Evolutionary conservation across 1,140 invertebrate genomes (phyloP).

Genomic region (Drosophila biarmipes): DNA sequence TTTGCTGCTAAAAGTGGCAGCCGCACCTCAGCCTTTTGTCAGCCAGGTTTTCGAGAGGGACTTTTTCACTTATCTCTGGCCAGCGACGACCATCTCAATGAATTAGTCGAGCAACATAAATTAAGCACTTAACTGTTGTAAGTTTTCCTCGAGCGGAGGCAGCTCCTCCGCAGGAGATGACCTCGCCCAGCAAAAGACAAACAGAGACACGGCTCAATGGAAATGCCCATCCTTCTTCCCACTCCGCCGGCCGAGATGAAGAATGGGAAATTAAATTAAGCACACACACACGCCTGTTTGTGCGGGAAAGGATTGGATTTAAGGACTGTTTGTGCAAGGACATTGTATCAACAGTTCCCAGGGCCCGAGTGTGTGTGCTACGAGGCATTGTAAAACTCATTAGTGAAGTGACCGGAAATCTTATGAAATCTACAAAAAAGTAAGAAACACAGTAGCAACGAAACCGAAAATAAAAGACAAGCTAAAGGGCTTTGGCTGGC

Average conservation of each 20-base stretch:
- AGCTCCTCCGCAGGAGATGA: constrained; percentile 37
- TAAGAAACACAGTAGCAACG: constrained; percentile 13
- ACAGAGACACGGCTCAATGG: constrained; percentile 59
- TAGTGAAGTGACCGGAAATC: constrained; percentile 82
- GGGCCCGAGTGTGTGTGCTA: constrained; percentile 37
- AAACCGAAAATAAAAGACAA: constrained; percentile 20
- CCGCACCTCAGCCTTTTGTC: constrained; percentile 15
- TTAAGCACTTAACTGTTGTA: constrained; percentile 64
- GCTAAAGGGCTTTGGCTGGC: constrained; percentile 54
- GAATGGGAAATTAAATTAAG: constrained; percentile 76
- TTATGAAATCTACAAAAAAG: constrained; percentile 68
- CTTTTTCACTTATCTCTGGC: constrained; percentile 37
- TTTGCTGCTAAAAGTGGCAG: not conserved
- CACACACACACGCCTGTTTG: constrained; percentile 43
- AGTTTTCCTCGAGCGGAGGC: constrained; percentile 28
- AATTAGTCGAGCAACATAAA: constrained; percentile 63
- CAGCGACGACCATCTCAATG: constrained; percentile 39
- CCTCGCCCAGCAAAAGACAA: constrained; percentile 48
- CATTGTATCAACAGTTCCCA: constrained; percentile 64
- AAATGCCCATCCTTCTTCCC: constrained; percentile 28
- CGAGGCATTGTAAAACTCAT: constrained; percentile 77
- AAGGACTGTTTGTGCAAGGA: constrained; percentile 50
- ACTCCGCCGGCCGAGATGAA: constrained; percentile 37
- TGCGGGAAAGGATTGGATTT: constrained; percentile 47
- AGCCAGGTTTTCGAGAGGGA: constrained; percentile 7